phyloP scores from a whole-genome alignment of 2,797 vertebrate species.

The Microctenopoma stevenorrisi region DNA sequence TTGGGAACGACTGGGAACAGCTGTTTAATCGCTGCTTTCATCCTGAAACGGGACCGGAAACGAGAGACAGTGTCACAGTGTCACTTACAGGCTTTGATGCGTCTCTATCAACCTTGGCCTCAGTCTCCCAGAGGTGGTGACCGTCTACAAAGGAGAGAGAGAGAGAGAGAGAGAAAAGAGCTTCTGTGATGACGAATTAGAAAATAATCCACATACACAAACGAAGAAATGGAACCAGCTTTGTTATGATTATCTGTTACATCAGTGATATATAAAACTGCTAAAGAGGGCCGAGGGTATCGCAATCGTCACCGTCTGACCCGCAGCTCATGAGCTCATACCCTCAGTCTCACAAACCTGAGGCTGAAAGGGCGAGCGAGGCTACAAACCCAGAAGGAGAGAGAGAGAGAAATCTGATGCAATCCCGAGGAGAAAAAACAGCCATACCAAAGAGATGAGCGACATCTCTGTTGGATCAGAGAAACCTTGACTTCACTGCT shows the following conservation, averaged over 20 bases:
- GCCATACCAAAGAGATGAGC: slow-evolving; percentile 74
- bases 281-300: slow-evolving; percentile 27
- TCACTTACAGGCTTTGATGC: slow-evolving; percentile 93
- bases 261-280: slow-evolving; percentile 63
- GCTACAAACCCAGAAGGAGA: slow-evolving; percentile 17
- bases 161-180: background rate
- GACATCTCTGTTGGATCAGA: slow-evolving; percentile 64
- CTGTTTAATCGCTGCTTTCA: slow-evolving; percentile 26
- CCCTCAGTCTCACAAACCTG: slow-evolving; percentile 62
- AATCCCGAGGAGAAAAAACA: slow-evolving; percentile 51
- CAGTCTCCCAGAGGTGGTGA: slow-evolving; percentile 98
- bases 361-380: slow-evolving; percentile 13
- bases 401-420: slow-evolving; percentile 69
- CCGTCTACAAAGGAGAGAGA: slow-evolving; percentile 86
- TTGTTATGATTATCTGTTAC: slow-evolving; percentile 61
- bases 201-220: slow-evolving; percentile 31
- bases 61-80: slow-evolving; percentile 1
- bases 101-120: slow-evolving; percentile 94
- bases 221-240: slow-evolving; percentile 45
- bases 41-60: slow-evolving; percentile 22
- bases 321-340: slow-evolving; percentile 64
- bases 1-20: slow-evolving; percentile 26
- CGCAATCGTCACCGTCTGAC: slow-evolving; percentile 62
- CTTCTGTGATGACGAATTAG: slow-evolving; percentile 4
- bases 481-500: slow-evolving; percentile 69